Evolutionary conservation across 2,797 vertebrate species (phyloP).

Genomic region (Hydrocynus forskahlii): DNA sequence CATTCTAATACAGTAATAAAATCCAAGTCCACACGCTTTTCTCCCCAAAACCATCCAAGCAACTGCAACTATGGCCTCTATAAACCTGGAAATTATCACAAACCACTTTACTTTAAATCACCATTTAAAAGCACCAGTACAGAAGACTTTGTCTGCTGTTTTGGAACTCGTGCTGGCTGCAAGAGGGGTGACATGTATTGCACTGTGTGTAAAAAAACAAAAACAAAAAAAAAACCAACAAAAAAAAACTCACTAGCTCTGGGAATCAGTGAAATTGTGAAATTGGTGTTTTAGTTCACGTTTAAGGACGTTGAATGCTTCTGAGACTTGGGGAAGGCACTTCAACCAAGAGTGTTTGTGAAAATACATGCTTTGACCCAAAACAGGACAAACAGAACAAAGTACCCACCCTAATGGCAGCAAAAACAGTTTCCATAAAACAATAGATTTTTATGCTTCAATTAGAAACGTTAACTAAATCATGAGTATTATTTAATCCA

Average conservation of each 20-base stretch:
- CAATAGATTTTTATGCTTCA: not conserved
- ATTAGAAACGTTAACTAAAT: not conserved
- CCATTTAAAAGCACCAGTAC: constrained; percentile 65
- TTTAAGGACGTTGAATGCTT: constrained; percentile 79
- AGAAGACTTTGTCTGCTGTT: constrained; percentile 50
- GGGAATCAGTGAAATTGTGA: constrained; percentile 39
- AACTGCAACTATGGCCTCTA: constrained; percentile 63
- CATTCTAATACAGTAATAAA: constrained; percentile 32
- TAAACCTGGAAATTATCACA: constrained; percentile 64
- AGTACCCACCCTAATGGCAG: not conserved
- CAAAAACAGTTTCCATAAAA: not conserved
- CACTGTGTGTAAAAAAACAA: constrained; percentile 41
- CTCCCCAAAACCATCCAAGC: not conserved
- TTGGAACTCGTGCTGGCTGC: constrained; percentile 55
- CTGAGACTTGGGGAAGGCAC: constrained; percentile 75
- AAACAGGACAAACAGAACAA: not conserved
- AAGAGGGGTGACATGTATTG: constrained; percentile 51
- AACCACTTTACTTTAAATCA: constrained; percentile 73
- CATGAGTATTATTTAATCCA: not conserved
- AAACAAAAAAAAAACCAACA: too few relatives aligned
- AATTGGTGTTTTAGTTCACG: constrained; percentile 72
- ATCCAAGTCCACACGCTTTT: not conserved
- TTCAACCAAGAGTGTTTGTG: constrained; percentile 66
- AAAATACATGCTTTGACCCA: constrained; percentile 22
- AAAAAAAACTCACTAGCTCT: constrained; percentile 19